Evolutionary conservation across 2,113 vertebrate genomes (phyloP), one percentile per base, ranked within the genome.

Genomic region (Neodon shergylaensis): DNA sequence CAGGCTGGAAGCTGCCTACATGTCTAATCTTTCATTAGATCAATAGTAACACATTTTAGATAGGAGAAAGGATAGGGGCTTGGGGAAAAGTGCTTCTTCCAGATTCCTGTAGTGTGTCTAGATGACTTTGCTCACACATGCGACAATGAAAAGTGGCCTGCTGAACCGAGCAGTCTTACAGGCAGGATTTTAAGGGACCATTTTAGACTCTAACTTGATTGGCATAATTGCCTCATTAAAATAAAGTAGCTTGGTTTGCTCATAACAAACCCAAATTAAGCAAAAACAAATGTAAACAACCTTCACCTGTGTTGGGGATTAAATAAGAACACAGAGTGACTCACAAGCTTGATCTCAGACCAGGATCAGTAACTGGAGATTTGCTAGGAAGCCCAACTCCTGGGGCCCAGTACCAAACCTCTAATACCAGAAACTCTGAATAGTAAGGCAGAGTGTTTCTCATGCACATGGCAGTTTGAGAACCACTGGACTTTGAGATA

Each of bases 1-100:
- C 49, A 97, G 82, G 70, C n/a, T 93, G 81, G 88, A 97, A 98
- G 93, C 83, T 96, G 98, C 95, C 92, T 97, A 90, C 96, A 98
- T 96, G 97, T 96, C 87, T 90, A 96, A 97, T 97, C 81, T 65
- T 91, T 97, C 90, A 86, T 8, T 94, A 94, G 97, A 94, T 97
- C 95, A 85, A 95, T 96, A 87, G 93, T 97, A 96, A 98, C 49
- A 33, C 39, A 79, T 81, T 96, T 98, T 61, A 97, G 91, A 96
- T 87, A 94, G 66, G 87, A 52, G 72, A 97, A 95, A 95, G 47
- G 82, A 10, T 72, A 22, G 21, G 4, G 91, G 82, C 31, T 84
- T 85, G 70, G 42, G 63, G 85, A 90, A 86, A 76, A 42, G 83
- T 44, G 36, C 2, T 33, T 26, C 86, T 96, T 97, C 78, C 87